Evolutionary conservation across 2,113 vertebrate genomes (phyloP).

Genomic region (Numenius arquata): DNA sequence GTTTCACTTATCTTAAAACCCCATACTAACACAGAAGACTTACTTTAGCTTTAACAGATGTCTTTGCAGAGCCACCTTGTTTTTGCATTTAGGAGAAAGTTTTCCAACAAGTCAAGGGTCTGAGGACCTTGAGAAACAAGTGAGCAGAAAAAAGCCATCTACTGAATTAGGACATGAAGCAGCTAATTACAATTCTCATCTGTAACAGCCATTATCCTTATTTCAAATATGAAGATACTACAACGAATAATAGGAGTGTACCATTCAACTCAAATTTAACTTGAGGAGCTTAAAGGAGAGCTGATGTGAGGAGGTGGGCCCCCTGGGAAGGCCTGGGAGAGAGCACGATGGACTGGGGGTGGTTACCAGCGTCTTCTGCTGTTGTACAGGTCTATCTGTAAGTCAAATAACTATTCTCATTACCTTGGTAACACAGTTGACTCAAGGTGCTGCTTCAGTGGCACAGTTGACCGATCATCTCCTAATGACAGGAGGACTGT

Average conservation of each 20-base stretch:
- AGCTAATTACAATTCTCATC: neutral
- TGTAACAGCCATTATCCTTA: neutral
- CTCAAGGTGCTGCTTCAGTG: neutral
- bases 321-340: neutral
- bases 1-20: neutral
- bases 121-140: neutral
- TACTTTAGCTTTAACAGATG: neutral
- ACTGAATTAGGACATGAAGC: neutral
- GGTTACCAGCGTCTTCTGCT: neutral
- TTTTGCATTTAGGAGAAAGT: neutral
- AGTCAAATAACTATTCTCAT: neutral
- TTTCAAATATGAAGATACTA: neutral
- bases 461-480: neutral
- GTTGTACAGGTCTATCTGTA: neutral
- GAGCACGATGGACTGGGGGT: neutral
- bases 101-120: neutral
- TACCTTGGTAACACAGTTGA: neutral
- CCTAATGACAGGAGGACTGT: neutral
- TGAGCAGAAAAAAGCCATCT: neutral
- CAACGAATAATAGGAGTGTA: neutral
- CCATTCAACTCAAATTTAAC: neutral
- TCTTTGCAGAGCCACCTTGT: neutral
- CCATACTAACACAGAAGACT: neutral
- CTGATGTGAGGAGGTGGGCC: neutral
- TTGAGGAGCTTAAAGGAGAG: neutral